Evolutionary conservation across 2,888 invertebrate genomes (phyloP).

Genomic region (Eupithecia subfuscata): DNA sequence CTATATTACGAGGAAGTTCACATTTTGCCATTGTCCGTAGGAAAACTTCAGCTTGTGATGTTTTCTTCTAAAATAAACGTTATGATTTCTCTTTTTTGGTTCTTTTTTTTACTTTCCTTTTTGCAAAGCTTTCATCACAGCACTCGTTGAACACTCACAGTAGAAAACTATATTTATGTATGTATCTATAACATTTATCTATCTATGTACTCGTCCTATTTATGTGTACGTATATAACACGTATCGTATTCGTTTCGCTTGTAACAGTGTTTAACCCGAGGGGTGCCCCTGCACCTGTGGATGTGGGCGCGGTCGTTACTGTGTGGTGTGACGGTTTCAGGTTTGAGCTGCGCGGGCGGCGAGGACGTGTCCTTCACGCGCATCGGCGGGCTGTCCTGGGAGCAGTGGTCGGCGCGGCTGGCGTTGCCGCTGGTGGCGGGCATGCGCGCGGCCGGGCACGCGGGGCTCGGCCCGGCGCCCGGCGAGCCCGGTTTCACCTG

Average conservation of each 20-base stretch:
- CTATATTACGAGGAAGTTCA: constrained; percentile 40
- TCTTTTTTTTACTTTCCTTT: constrained; percentile 77
- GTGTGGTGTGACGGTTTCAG: constrained; percentile 65
- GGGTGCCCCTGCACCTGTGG: background rate
- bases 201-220: constrained; percentile 52
- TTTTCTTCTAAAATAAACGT: constrained; percentile 71
- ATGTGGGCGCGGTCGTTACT: constrained; percentile 40
- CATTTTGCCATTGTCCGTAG: constrained; percentile 35
- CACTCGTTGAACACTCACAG: constrained; percentile 82
- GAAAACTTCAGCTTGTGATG: constrained; percentile 43
- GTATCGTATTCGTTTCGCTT: constrained; percentile 67
- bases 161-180: constrained; percentile 63
- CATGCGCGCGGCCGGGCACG: constrained; percentile 54
- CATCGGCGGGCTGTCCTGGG: constrained; percentile 88
- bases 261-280: constrained; percentile 74
- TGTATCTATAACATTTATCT: constrained; percentile 56
- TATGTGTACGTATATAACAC: constrained; percentile 57
- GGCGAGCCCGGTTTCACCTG: constrained; percentile 88
- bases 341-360: constrained; percentile 40
- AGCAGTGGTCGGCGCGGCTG: constrained; percentile 89
- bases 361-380: constrained; percentile 89
- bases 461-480: constrained; percentile 47
- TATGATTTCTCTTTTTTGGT: constrained; percentile 69
- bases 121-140: constrained; percentile 82
- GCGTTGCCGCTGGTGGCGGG: constrained; percentile 87